Evolutionary conservation across 2,113 vertebrate genomes (phyloP), one percentile per base, ranked within the genome.

Genomic region (Pandion haliaetus): DNA sequence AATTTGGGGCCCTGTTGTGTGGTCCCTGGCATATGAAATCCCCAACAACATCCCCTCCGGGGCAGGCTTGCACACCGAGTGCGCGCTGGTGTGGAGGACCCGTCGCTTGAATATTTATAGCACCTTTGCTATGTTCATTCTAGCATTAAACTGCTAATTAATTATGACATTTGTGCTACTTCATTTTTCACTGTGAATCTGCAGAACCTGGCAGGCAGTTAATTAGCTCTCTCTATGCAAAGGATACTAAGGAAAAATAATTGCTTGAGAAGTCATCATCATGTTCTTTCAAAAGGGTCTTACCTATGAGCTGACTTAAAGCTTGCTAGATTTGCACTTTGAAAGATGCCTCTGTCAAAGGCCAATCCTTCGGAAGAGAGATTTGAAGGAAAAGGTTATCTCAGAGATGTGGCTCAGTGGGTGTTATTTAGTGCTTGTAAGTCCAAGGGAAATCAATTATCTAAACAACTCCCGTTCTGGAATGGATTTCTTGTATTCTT

Each of bases 381-480:
- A 45, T 70, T 80, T 34, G 78, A 90, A 95, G 93, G 91, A 34
- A 95, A 85, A 95, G 93, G 95, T 97, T 95, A 90, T 91, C 45
- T 32, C 8, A 2, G 89, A 80, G 91, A 80, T 62, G 81, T 8
- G 72, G 69, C 76, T 91, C 15, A 4, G 77, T 36, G 77, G 69
- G 65, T 86, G 92, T 86, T 95, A 26, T 58, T 96, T 73, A 79
- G 94, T 45, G 93, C 88, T 91, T 45, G 44, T n/a, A 31, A 97
- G 70, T 95, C 91, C 88, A 42, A 95, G 77, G 83, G 94, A 96
- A 97, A 97, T 97, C 88, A 95, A 96, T 95, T 95, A 95, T 88
- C 95, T 54, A 80, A 97, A 91, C 89, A 87, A 47, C 70, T 57
- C 70, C 93, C 2, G 1, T 23, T 14, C n/a, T 17, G 83, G 70